phyloP scores from a whole-genome alignment of 2,797 vertebrate genomes.

The Coendou prehensilis region DNA sequence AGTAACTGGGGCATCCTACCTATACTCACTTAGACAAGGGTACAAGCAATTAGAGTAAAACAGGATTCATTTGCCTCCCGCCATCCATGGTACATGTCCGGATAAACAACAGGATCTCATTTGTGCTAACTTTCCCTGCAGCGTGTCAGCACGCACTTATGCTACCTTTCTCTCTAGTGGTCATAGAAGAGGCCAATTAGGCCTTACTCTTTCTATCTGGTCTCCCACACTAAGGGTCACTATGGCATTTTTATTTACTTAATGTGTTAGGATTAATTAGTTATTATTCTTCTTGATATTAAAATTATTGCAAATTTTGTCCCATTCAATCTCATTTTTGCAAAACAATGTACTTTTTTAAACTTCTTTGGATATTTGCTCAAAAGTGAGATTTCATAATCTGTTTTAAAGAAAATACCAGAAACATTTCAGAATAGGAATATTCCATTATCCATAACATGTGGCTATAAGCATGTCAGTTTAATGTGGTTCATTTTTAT shows the following conservation, averaged over 20 bases:
- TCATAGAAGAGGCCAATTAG: too few relatives aligned
- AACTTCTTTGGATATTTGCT: background rate
- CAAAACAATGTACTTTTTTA: background rate
- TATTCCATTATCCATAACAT: background rate
- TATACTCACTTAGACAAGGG: too few relatives aligned
- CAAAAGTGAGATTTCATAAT: background rate
- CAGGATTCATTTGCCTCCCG: too few relatives aligned
- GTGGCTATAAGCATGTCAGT: background rate
- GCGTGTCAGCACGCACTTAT: too few relatives aligned
- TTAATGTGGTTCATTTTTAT: constrained; percentile 35
- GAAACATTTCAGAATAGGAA: background rate
- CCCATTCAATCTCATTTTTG: background rate
- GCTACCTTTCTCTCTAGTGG: too few relatives aligned
- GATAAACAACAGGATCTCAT: too few relatives aligned
- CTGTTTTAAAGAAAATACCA: constrained; percentile 15
- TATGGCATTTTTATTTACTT: constrained; percentile 9
- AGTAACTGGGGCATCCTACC: too few relatives aligned
- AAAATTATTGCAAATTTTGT: background rate
- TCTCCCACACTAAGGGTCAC: background rate
- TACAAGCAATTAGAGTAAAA: too few relatives aligned
- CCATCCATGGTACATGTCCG: too few relatives aligned
- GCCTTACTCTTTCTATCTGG: too few relatives aligned
- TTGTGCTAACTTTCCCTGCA: too few relatives aligned
- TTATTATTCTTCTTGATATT: background rate
- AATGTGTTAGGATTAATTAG: background rate